Evolutionary conservation across 1,140 invertebrate species (phyloP).

Genomic region (Macrosteles quadrilineatus): DNA sequence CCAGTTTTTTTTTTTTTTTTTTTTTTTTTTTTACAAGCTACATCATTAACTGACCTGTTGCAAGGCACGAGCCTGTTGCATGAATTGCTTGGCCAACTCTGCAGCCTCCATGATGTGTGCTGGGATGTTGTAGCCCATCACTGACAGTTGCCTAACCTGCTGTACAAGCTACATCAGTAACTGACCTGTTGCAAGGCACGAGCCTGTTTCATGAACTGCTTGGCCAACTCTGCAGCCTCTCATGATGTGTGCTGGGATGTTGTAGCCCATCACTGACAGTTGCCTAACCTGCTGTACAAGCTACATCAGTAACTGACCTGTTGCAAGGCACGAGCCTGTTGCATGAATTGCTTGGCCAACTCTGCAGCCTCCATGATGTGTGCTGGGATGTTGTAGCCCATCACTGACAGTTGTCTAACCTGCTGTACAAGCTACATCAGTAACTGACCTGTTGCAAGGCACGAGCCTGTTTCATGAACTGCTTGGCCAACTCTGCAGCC

Average conservation of each 20-base stretch:
- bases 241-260: constrained; percentile 72
- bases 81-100: constrained; percentile 68
- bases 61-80: constrained; percentile 77
- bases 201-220: constrained; percentile 78
- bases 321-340: constrained; percentile 80
- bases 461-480: constrained; percentile 79
- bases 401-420: constrained; percentile 74
- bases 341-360: constrained; percentile 69
- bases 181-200: constrained; percentile 77
- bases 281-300: no score
- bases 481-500: constrained; percentile 59
- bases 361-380: constrained; percentile 66
- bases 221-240: constrained; percentile 58
- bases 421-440: no score
- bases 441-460: constrained; percentile 77
- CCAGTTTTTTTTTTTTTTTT: no score
- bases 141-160: constrained; percentile 76
- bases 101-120: constrained; percentile 64
- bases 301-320: constrained; percentile 68
- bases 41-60: constrained; percentile 75
- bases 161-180: no score
- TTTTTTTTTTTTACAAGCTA: no score
- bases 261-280: constrained; percentile 75
- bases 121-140: constrained; percentile 80
- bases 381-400: constrained; percentile 78